Percentiles rank a stretch among this genome's conserved stretches.
phyloP scores from a whole-genome alignment of 2,888 invertebrate species.

The Clivina fossor region DNA sequence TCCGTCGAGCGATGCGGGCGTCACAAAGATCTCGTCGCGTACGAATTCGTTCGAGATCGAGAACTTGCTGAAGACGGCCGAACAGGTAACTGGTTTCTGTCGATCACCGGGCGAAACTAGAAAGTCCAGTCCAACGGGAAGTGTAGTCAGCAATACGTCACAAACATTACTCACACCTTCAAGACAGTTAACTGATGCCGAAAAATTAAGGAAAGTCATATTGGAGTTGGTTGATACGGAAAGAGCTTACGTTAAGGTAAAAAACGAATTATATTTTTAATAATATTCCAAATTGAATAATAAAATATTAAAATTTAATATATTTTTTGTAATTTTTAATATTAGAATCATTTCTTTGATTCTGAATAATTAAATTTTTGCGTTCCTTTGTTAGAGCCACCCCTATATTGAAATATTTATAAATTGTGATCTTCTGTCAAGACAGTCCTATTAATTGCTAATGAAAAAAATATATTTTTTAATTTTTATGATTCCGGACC shows the following conservation, averaged over 20 bases:
- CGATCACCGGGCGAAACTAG: constrained; percentile 86
- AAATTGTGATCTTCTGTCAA: too few relatives aligned
- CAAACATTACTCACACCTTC: constrained; percentile 78
- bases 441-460: too few relatives aligned
- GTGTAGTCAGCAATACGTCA: constrained; percentile 73
- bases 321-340: too few relatives aligned
- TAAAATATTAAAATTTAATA: too few relatives aligned
- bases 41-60: constrained; percentile 95
- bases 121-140: constrained; percentile 85
- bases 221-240: constrained; percentile 96
- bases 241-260: constrained; percentile 92
- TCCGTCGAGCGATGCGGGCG: constrained; percentile 53
- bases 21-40: constrained; percentile 58
- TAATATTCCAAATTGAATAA: too few relatives aligned
- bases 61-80: constrained; percentile 80
- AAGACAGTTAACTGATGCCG: constrained; percentile 87
- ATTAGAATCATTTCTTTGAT: too few relatives aligned
- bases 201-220: constrained; percentile 92
- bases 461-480: too few relatives aligned
- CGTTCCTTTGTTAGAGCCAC: too few relatives aligned
- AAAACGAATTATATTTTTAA: too few relatives aligned
- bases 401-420: too few relatives aligned
- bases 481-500: too few relatives aligned
- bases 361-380: too few relatives aligned
- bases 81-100: constrained; percentile 85